phyloP scores from a whole-genome alignment of 2,113 vertebrate genomes.

The Pollachius pollachius region DNA sequence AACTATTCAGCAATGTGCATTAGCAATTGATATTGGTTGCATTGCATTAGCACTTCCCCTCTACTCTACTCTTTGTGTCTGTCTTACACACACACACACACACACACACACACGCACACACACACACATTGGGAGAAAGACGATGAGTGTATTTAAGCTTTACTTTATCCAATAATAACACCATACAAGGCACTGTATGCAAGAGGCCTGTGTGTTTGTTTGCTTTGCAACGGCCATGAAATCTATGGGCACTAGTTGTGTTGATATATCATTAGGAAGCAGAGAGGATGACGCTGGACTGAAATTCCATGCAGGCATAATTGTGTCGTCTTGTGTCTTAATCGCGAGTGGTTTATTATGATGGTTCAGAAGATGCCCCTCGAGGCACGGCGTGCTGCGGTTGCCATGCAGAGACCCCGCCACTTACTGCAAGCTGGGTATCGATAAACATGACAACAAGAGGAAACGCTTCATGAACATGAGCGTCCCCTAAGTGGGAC shows the following conservation, averaged over 20 bases:
- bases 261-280: constrained; percentile 25
- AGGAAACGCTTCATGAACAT: constrained; percentile 8
- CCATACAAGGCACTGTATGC: too few relatives aligned
- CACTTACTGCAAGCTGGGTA: constrained; percentile 35
- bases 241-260: neutral
- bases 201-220: too few relatives aligned
- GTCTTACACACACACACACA: too few relatives aligned
- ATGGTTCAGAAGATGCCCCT: neutral
- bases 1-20: too few relatives aligned
- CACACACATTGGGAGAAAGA: too few relatives aligned
- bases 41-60: too few relatives aligned
- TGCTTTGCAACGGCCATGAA: too few relatives aligned
- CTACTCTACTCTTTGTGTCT: too few relatives aligned
- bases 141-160: neutral
- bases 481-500: too few relatives aligned
- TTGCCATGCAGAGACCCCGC: constrained; percentile 1
- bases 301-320: constrained; percentile 36
- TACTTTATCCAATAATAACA: neutral
- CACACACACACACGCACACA: too few relatives aligned
- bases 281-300: constrained; percentile 16
- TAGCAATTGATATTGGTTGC: too few relatives aligned
- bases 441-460: constrained; percentile 27
- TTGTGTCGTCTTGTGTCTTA: constrained; percentile 23
- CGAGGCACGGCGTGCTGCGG: too few relatives aligned
- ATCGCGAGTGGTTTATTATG: constrained; percentile 39